Evolutionary conservation across 2,888 invertebrate genomes (phyloP), one percentile per base, ranked within the genome.

Genomic region (Gandaritis pyraliata): DNA sequence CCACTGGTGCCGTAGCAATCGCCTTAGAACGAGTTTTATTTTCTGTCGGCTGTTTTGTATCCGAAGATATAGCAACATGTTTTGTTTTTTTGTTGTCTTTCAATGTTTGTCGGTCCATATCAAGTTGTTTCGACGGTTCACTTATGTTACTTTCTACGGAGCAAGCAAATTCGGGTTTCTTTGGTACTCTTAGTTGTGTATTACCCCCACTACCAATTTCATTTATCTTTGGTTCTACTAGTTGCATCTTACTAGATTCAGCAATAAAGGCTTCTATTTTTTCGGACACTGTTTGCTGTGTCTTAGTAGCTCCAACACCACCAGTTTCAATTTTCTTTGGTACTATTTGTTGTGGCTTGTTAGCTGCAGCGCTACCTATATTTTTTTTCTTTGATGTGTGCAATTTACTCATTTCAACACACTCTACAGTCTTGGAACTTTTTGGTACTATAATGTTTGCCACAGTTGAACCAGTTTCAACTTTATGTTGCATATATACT

Each of bases 61-160:
- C 41, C 7, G 2, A 41, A 38, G 52, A 10, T 15, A n/a, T 13
- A 38, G 10, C 12, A 38, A 36, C 10, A 10, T 16, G 39, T 46
- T 55, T 18, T 12, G 30, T 23, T 13, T 41, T 30, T 23, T 15
- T 15, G 12, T 39, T 55, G 2, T 43, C 38, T 38, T 46, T 45
- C 1, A 50, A 39, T n/a, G 46, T 45, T 11, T 50, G 29, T 54
- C 49, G 49, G n/a, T 54, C 48, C 18, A 46, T 29, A 29, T 48
- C 15, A 7, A 53, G 43, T 36, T 36, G 13, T 36, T 10, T 51
- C 8, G 23, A 10, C 30, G 33, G 13, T 36, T 6, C 11, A 38
- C 13, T 39, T 11, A 18, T 54, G n/a, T 13, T 36, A 49, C 16
- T 48, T 33, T 33, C 38, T 13, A 13, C 8, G 11, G 30, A 39